Evolutionary conservation across 2,888 invertebrate genomes (phyloP).

Genomic region (Acanthopleura granulata): DNA sequence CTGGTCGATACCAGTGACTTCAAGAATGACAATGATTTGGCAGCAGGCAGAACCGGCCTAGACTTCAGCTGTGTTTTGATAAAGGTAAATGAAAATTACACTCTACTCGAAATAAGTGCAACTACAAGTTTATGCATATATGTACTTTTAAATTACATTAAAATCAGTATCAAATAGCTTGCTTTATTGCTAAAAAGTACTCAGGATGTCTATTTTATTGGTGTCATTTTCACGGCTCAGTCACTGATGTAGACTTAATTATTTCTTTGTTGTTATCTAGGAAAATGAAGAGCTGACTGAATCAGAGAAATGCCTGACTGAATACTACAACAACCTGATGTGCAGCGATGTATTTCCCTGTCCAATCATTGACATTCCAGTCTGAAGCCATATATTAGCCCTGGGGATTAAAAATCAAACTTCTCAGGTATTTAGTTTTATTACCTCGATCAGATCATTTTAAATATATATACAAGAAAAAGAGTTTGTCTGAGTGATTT

Average conservation of each 20-base stretch:
- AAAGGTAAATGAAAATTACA: conserved; percentile 20
- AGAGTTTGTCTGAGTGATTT: too few relatives aligned
- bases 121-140: too few relatives aligned
- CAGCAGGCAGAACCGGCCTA: background rate
- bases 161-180: background rate
- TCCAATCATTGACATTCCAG: conserved; percentile 44
- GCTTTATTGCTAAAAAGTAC: too few relatives aligned
- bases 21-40: conserved; percentile 29
- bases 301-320: conserved; percentile 42
- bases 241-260: background rate
- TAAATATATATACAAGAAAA: too few relatives aligned
- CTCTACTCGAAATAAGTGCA: too few relatives aligned
- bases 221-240: too few relatives aligned
- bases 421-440: too few relatives aligned
- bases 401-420: too few relatives aligned
- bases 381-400: conserved; percentile 28
- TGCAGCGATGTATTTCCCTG: conserved; percentile 42
- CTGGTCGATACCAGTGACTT: conserved; percentile 22
- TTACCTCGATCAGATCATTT: too few relatives aligned
- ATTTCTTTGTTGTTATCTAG: conserved; percentile 30
- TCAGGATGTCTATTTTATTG: too few relatives aligned
- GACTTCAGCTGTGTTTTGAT: conserved; percentile 31
- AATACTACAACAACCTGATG: conserved; percentile 40
- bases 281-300: conserved; percentile 32
- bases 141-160: background rate